A percentile compares a stretch with the other conserved stretches of the same genome.
phyloP scores from a whole-genome alignment of 2,888 invertebrate species.

The Epiperipatus broadwayi region DNA sequence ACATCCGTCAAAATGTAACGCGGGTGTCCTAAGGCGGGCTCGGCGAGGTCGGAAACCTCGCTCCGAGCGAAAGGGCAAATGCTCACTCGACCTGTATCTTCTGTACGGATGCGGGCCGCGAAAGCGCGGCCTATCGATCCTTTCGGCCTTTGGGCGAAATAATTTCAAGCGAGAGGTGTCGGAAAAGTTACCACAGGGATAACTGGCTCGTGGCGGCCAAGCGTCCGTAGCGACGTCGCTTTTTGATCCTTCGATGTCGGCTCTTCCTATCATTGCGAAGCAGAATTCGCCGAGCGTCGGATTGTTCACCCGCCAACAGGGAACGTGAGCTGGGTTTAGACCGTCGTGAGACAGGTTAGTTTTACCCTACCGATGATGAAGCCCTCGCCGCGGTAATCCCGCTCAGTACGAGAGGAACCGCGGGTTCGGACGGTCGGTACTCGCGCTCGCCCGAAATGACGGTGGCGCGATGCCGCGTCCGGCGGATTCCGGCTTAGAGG shows the following conservation, averaged over 20 bases:
- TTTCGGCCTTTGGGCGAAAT: slow-evolving; percentile 36
- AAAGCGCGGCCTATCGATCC: slow-evolving; percentile 47
- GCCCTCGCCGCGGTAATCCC: no score
- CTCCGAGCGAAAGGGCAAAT: slow-evolving; percentile 49
- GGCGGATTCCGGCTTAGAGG: slow-evolving; percentile 39
- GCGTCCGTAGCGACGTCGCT: slow-evolving; percentile 45
- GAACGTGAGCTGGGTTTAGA: slow-evolving; percentile 47
- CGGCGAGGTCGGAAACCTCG: slow-evolving; percentile 37
- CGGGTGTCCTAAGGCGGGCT: slow-evolving; percentile 29
- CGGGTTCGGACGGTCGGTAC: slow-evolving; percentile 42
- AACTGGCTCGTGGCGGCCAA: slow-evolving; percentile 44
- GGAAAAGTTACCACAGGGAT: slow-evolving; percentile 52
- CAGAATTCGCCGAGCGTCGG: slow-evolving; percentile 49
- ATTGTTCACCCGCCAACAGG: slow-evolving; percentile 48
- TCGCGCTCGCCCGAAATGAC: slow-evolving; percentile 41
- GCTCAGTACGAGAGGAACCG: slow-evolving; percentile 39
- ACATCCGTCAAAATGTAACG: slow-evolving; percentile 46
- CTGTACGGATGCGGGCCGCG: slow-evolving; percentile 43
- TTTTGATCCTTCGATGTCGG: slow-evolving; percentile 52
- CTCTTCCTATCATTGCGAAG: slow-evolving; percentile 54
- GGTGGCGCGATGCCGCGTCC: slow-evolving; percentile 46
- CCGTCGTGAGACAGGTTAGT: slow-evolving; percentile 44
- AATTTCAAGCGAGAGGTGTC: slow-evolving; percentile 42
- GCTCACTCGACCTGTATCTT: slow-evolving; percentile 46
- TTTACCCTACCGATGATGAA: slow-evolving; percentile 41